phyloP scores from a whole-genome alignment of 1,140 invertebrate genomes.

The Drosophila repletoides region DNA sequence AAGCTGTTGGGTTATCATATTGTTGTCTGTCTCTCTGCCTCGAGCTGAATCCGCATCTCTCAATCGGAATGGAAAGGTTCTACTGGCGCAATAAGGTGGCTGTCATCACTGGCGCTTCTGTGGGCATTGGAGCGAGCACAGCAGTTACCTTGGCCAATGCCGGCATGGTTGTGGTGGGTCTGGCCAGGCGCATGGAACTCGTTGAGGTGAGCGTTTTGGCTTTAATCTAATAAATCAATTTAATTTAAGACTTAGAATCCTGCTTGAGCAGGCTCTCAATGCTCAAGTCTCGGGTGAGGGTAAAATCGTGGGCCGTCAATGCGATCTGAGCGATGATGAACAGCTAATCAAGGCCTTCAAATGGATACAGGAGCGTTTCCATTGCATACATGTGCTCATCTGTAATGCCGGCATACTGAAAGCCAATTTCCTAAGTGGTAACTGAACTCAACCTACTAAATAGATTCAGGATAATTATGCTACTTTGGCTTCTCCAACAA shows the following conservation, averaged over 20 bases:
- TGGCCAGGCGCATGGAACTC: conserved; percentile 83
- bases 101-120: conserved; percentile 87
- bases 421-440: conserved; percentile 74
- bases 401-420: conserved; percentile 79
- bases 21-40: background rate
- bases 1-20: conserved; percentile 35
- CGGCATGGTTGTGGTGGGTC: conserved; percentile 85
- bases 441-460: background rate
- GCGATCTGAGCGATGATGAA: conserved; percentile 85
- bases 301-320: conserved; percentile 81
- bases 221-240: background rate
- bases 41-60: background rate
- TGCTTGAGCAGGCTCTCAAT: conserved; percentile 40
- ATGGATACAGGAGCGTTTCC: conserved; percentile 71
- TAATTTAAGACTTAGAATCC: too few species aligned
- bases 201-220: conserved; percentile 82
- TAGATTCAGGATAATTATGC: too few species aligned
- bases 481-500: too few species aligned
- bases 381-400: conserved; percentile 65
- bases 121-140: conserved; percentile 85
- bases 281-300: conserved; percentile 60
- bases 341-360: conserved; percentile 84
- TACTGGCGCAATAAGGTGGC: conserved; percentile 85
- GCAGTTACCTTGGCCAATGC: conserved; percentile 82
- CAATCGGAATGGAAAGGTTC: conserved; percentile 83